These are phyloP conservation scores for Rynchops niger DNA, from an alignment of 2,113 vertebrate genomes.

Conservation along the genomic window DNA sequence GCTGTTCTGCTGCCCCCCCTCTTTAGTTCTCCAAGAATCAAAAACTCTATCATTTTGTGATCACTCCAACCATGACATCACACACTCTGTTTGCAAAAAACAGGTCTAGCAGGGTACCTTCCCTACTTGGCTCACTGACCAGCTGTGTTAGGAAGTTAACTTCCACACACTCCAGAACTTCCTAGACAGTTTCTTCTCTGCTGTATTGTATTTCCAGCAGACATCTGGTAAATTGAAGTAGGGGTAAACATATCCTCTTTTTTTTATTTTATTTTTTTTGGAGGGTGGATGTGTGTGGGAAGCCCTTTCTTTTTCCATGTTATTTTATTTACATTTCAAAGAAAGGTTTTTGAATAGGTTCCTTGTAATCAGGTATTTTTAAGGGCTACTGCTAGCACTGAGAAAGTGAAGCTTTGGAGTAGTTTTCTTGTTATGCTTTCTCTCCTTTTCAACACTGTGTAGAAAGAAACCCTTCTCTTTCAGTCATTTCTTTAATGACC, in stretches of 20 bases:
- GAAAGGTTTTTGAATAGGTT: neutral
- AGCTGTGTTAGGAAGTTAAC: neutral
- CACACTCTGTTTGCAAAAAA: neutral
- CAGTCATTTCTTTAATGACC: slow-evolving; percentile 36
- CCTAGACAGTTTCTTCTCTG: neutral
- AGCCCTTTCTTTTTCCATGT: neutral
- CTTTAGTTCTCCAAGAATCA: neutral
- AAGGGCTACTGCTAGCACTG: neutral
- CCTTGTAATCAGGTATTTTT: slow-evolving; percentile 21
- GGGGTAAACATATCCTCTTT: neutral
- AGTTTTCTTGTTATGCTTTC: neutral
- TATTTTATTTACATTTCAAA: slow-evolving; percentile 5
- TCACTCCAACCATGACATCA: neutral
- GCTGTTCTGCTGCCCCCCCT: neutral
- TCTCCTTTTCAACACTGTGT: neutral
- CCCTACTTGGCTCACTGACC: neutral
- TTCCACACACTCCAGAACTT: neutral
- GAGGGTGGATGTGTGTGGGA: accelerated
- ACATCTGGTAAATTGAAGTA: neutral
- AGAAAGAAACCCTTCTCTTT: slow-evolving; percentile 4
- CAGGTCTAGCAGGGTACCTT: neutral
- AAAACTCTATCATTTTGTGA: neutral
- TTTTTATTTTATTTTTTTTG: neutral
- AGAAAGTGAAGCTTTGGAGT: neutral
- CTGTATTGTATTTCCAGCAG: neutral